Evolutionary conservation across 2,113 vertebrate genomes (phyloP).

Genomic region (Riparia riparia): DNA sequence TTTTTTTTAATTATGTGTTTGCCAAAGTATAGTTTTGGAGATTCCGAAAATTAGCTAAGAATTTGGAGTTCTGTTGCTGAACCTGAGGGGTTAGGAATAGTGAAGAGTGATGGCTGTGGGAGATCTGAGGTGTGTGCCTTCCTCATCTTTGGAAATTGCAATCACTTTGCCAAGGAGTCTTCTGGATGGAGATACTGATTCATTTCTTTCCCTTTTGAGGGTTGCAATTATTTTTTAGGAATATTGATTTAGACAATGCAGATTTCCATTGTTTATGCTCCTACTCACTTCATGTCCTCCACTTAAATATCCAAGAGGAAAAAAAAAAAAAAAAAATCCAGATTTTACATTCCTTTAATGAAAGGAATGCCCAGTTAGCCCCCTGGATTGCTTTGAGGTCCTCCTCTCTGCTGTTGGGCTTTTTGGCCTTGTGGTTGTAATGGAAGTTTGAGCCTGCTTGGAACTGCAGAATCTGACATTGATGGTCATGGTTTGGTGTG

Average conservation of each 20-base stretch:
- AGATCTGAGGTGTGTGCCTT: background rate
- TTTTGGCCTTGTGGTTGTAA: background rate
- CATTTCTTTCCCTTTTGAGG: background rate
- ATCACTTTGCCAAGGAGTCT: background rate
- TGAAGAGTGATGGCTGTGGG: background rate
- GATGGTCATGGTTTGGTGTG: background rate
- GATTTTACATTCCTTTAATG: background rate
- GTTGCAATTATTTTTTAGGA: background rate
- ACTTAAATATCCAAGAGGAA: background rate
- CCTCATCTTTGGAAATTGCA: background rate
- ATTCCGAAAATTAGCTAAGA: background rate
- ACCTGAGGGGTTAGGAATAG: background rate
- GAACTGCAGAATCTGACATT: background rate
- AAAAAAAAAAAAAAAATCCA: no score
- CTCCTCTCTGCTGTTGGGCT: background rate
- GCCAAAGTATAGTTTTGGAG: background rate
- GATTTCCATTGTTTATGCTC: background rate
- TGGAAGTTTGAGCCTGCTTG: background rate
- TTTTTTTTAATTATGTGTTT: background rate
- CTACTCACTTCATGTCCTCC: background rate
- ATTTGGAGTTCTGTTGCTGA: background rate
- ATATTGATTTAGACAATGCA: background rate
- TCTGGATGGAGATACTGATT: background rate
- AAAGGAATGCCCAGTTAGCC: background rate
- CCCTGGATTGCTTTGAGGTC: background rate